Evolutionary conservation across 2,888 invertebrate species (phyloP), one percentile per base, ranked within the genome.

Genomic region (Heliconius cydno): DNA sequence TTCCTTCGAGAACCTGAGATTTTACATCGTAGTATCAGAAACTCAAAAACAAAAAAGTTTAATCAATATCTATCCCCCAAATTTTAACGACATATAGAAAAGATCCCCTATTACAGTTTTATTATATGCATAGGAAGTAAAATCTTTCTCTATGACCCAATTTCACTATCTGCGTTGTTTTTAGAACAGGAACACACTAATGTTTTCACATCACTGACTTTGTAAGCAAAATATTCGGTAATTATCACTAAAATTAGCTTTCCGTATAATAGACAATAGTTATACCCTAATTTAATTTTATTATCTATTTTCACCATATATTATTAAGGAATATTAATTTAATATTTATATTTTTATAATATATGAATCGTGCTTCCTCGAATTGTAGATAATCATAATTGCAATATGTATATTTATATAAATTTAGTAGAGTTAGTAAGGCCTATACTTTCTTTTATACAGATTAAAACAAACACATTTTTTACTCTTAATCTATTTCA

Each of bases 201-300:
- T 70, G 70, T 70, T 70, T 70, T 28, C 70, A 70, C 46, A 70
- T 25, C 70, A 41, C 70, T 70, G 70, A 70, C 70, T 70, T 70
- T 46, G 46, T 70, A 70, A 70, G 70, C 70, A 70, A 46, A 70
- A 70, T 70, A 70, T 70, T 70, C 19, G 25, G 70, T 70, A 70
- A 70, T 46, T 70, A 41, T 70, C 7, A 19, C 41, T 70, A 70
- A 70, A 70, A 46, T 70, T 70, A 25, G 70, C 70, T 70, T 46
- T 15, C 25, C 25, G 15, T 41, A 2, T 70, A 46, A 70, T 70
- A 70, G 19, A 70, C 28, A 70, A 70, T 28, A 25, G 15, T 1
- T 46, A 70, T 70, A 70, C 70, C 70, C 70, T 70, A 25, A 28
- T 70, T 70, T 46, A 46, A 46, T 70, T 70, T 70, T 70, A 46